Evolutionary conservation across 2,113 vertebrate genomes (phyloP).

Genomic region (Kryptolebias marmoratus): DNA sequence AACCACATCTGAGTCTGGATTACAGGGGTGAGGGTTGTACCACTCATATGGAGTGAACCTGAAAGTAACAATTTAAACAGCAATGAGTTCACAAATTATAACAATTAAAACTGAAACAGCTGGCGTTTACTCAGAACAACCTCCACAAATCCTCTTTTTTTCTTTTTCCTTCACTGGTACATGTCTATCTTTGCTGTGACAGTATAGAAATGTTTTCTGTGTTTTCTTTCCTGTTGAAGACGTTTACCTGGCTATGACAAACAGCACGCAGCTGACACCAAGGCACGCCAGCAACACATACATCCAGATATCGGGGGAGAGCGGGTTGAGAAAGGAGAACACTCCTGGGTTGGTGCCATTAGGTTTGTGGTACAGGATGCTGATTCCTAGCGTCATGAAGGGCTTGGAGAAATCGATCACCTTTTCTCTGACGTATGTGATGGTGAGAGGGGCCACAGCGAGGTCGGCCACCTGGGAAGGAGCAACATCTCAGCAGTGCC

Average conservation of each 20-base stretch:
- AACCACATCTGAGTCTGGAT: slow-evolving; percentile 97
- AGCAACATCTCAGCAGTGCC: not conserved
- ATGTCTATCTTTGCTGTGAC: not conserved
- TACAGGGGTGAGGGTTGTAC: slow-evolving; percentile 99
- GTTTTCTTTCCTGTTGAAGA: not conserved
- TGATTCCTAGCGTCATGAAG: slow-evolving; percentile 98
- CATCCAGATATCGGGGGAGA: slow-evolving; percentile 99
- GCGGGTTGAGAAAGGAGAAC: slow-evolving; percentile 96
- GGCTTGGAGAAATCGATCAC: slow-evolving; percentile 99
- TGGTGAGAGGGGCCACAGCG: slow-evolving; percentile 96
- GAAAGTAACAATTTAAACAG: slow-evolving; percentile 64
- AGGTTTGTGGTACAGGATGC: slow-evolving; percentile 96
- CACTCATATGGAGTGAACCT: slow-evolving; percentile 99
- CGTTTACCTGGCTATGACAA: slow-evolving; percentile 96
- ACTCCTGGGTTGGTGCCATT: slow-evolving; percentile 97
- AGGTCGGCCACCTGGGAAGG: slow-evolving; percentile 91
- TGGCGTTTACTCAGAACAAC: not conserved
- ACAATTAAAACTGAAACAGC: no score
- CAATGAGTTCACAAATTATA: not conserved
- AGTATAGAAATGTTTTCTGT: not conserved
- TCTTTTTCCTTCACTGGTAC: not conserved
- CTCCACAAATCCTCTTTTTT: not conserved
- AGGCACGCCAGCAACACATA: slow-evolving; percentile 96
- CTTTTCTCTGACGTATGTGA: slow-evolving; percentile 96
- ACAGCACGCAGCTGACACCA: slow-evolving; percentile 97